Evolutionary conservation across 2,797 vertebrate genomes (phyloP).

Genomic region (Sebastes matsubarae): DNA sequence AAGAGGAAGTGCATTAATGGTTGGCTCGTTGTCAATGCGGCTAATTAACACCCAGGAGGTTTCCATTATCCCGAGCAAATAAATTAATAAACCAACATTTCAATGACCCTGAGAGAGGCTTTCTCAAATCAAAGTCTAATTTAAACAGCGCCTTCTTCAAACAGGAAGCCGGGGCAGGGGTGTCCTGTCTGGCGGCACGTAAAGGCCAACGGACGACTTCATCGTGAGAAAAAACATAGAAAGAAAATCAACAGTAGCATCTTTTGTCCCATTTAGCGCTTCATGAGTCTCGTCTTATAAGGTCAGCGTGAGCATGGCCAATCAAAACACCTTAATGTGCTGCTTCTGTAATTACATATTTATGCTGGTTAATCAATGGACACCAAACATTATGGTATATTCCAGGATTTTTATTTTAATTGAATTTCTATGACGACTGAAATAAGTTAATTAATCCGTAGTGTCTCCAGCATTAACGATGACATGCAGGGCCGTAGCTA

Average conservation of each 20-base stretch:
- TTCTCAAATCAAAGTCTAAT: conserved; percentile 81
- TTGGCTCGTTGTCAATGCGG: conserved; percentile 84
- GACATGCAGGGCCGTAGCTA: neutral
- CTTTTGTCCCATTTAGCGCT: conserved; percentile 53
- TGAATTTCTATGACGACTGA: neutral
- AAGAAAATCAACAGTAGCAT: conserved; percentile 9
- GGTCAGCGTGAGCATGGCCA: neutral
- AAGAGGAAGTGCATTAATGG: conserved; percentile 84
- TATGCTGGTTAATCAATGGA: neutral
- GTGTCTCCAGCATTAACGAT: neutral
- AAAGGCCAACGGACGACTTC: conserved; percentile 4
- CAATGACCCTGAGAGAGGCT: conserved; percentile 78
- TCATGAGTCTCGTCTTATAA: conserved; percentile 58
- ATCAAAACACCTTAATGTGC: conserved; percentile 13
- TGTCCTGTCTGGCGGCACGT: conserved; percentile 13
- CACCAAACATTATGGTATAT: neutral
- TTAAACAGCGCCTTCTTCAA: conserved; percentile 52
- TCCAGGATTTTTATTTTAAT: neutral
- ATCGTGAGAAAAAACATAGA: neutral
- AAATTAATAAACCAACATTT: conserved; percentile 78
- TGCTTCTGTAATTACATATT: too few relatives aligned
- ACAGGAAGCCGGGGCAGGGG: conserved; percentile 36
- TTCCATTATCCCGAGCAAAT: conserved; percentile 84
- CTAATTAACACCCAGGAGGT: conserved; percentile 91
- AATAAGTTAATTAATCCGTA: neutral